Conservation (phyloP, 2,113 vertebrate genomes). For the Atherinomorus stipes region DNA sequence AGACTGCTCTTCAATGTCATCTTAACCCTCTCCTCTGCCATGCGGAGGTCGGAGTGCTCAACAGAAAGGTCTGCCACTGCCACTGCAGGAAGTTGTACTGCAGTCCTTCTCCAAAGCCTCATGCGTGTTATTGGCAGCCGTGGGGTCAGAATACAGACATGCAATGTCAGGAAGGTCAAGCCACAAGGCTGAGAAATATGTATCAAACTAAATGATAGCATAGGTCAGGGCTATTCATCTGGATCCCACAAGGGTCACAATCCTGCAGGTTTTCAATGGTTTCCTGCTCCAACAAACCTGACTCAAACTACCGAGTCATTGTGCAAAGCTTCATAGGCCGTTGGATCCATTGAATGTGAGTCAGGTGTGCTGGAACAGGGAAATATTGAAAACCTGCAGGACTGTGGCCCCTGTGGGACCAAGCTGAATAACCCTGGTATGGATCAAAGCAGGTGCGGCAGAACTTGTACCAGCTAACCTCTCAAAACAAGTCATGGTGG, state of each 20-base stretch:
- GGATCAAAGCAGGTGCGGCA: too few relatives aligned
- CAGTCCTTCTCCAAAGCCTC: constrained; percentile 24
- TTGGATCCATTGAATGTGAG: too few relatives aligned
- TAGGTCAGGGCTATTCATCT: not conserved
- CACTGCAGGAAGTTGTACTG: constrained; percentile 37
- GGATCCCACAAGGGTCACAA: too few relatives aligned
- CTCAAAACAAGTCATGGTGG: too few relatives aligned
- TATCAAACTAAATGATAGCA: not conserved
- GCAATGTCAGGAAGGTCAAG: not conserved
- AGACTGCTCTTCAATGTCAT: constrained; percentile 21
- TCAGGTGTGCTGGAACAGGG: too few relatives aligned
- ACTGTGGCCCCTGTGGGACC: too few relatives aligned
- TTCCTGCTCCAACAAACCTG: not conserved
- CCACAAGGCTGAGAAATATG: not conserved
- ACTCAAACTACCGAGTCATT: not conserved
- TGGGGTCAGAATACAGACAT: constrained; percentile 19
- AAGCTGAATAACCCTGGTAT: too few relatives aligned
- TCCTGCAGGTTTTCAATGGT: too few relatives aligned
- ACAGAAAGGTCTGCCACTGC: constrained; percentile 45
- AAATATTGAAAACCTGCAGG: too few relatives aligned
- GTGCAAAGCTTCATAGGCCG: not conserved
- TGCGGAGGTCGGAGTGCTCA: constrained; percentile 50
- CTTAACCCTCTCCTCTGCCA: constrained; percentile 20
- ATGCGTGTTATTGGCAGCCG: constrained; percentile 33
- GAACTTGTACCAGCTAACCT: too few relatives aligned